A percentile compares a stretch with the other conserved stretches of the same genome.
Evolutionary conservation across 1,140 invertebrate species (phyloP).

Genomic region (Arion vulgaris): DNA sequence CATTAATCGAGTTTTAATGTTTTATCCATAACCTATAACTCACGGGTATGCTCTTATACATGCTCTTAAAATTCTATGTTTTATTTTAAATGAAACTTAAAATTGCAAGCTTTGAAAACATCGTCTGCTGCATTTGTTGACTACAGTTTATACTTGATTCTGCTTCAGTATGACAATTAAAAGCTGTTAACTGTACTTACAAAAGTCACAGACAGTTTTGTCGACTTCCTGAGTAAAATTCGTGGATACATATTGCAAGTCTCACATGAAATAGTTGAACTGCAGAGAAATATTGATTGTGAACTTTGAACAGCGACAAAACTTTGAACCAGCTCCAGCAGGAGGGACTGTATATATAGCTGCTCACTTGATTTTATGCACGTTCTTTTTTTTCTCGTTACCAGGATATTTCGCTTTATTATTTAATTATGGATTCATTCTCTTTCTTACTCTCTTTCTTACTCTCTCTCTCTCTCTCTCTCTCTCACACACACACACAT

Average conservation of each 20-base stretch:
- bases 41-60: too few relatives aligned
- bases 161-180: background rate
- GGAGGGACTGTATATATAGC: too few relatives aligned
- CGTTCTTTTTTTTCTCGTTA: too few relatives aligned
- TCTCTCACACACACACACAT: too few relatives aligned
- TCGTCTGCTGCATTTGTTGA: background rate
- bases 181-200: background rate
- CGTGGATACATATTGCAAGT: background rate
- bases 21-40: background rate
- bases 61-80: too few relatives aligned
- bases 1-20: too few relatives aligned
- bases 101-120: background rate
- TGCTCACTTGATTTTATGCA: too few relatives aligned
- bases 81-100: too few relatives aligned
- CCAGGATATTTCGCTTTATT: too few relatives aligned
- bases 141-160: background rate
- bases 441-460: too few relatives aligned
- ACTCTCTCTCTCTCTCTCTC: too few relatives aligned
- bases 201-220: background rate
- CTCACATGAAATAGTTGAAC: background rate
- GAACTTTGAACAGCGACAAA: background rate
- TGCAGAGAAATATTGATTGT: background rate
- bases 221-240: background rate
- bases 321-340: background rate
- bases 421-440: too few relatives aligned